Percentiles rank a stretch among this genome's conserved stretches.
Evolutionary conservation across 92 coral and sea anemone species (phyloP).

Genomic region (Parazoanthus atlanticus): DNA sequence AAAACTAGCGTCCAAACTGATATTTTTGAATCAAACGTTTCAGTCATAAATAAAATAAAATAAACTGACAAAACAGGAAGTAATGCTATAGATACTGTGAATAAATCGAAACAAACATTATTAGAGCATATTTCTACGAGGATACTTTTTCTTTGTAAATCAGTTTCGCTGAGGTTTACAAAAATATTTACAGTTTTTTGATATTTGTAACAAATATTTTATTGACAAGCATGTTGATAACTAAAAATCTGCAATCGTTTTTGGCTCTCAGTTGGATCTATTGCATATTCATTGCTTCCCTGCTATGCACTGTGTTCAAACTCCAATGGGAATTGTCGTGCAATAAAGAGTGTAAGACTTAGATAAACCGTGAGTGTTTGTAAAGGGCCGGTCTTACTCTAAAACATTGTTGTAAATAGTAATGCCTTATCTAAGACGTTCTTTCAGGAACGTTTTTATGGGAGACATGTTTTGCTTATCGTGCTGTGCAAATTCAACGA

Average conservation of each 20-base stretch:
- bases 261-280: background rate
- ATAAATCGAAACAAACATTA: background rate
- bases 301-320: no score
- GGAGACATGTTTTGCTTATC: background rate
- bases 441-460: background rate
- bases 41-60: no score
- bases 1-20: background rate
- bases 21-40: no score
- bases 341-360: background rate
- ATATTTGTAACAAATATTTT: background rate
- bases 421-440: background rate
- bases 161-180: no score
- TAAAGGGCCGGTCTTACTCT: background rate
- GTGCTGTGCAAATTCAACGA: background rate
- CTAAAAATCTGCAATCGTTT: background rate
- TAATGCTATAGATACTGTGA: background rate
- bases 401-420: background rate
- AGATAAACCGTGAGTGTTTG: background rate
- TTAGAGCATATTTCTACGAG: no score
- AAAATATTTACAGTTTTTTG: background rate
- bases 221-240: background rate
- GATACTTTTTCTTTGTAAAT: no score
- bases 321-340: no score
- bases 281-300: background rate
- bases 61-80: no score